A percentile compares a stretch with the other conserved stretches of the same genome.
Conservation (phyloP, 2,888 invertebrate genomes). For the Tortricodes alternella region DNA sequence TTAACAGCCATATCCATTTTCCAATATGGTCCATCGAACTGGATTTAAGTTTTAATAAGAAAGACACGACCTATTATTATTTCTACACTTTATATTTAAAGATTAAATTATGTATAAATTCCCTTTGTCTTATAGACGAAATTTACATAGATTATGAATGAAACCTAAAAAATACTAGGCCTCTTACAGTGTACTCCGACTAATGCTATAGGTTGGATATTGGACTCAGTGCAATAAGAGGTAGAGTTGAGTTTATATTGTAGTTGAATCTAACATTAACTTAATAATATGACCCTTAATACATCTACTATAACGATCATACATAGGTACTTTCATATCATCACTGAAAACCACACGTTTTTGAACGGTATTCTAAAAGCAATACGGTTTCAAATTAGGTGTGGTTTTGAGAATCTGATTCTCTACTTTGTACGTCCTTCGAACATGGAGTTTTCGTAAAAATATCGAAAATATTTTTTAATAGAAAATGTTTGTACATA, state of each 20-base stretch:
- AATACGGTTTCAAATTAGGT: slow-evolving; percentile 34
- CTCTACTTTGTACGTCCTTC: slow-evolving; percentile 30
- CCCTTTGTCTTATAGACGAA: slow-evolving; percentile 60
- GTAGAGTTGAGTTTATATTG: slow-evolving; percentile 40
- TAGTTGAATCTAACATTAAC: slow-evolving; percentile 6
- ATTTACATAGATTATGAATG: slow-evolving; percentile 47
- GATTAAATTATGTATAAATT: slow-evolving; percentile 50
- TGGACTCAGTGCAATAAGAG: slow-evolving; percentile 45
- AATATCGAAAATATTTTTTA: slow-evolving; percentile 53
- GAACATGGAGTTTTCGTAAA: slow-evolving; percentile 53
- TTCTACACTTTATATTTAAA: slow-evolving; percentile 18
- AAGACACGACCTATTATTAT: slow-evolving; percentile 22
- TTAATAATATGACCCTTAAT: slow-evolving; percentile 25
- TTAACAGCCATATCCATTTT: slow-evolving; percentile 4
- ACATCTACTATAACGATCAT: too few relatives aligned
- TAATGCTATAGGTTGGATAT: slow-evolving; percentile 37
- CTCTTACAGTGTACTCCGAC: slow-evolving; percentile 39
- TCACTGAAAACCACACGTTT: slow-evolving; percentile 29
- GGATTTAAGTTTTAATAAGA: slow-evolving; percentile 36
- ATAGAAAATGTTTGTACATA: slow-evolving; percentile 39
- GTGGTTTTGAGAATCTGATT: neutral
- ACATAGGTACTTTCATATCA: slow-evolving; percentile 35
- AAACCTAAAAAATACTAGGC: slow-evolving; percentile 52
- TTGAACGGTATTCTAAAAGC: slow-evolving; percentile 33
- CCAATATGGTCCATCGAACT: slow-evolving; percentile 18